A percentile compares a stretch with the other conserved stretches of the same genome.
Conservation (phyloP, 2,888 invertebrate genomes). For the Caenorhabditis sp. region DNA sequence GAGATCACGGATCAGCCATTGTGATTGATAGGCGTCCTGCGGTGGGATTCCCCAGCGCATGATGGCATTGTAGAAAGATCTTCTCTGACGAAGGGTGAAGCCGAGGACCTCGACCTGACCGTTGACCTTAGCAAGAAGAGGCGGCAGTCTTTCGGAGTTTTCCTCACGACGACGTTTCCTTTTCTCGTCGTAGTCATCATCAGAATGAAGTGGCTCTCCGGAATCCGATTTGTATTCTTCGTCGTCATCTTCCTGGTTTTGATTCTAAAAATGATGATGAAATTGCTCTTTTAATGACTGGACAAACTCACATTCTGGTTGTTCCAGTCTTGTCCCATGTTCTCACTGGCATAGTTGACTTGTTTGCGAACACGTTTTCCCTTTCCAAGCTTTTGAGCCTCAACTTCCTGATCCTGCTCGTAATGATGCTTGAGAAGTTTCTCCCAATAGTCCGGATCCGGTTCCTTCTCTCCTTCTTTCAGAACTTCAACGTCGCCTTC, state of each 20-base stretch:
- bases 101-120: conserved; percentile 86
- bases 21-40: conserved; percentile 99
- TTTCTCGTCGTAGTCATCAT: conserved; percentile 86
- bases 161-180: conserved; percentile 81
- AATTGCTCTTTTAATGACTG: too few species aligned
- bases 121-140: conserved; percentile 89
- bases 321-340: conserved; percentile 75
- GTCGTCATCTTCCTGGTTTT: conserved; percentile 65
- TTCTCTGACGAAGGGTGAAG: conserved; percentile 97
- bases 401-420: conserved; percentile 97
- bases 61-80: conserved; percentile 98
- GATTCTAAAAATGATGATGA: conserved; percentile 55
- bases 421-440: conserved; percentile 97
- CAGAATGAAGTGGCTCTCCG: conserved; percentile 88
- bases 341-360: conserved; percentile 79
- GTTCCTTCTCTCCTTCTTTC: conserved; percentile 92
- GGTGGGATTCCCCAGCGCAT: conserved; percentile 99
- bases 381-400: conserved; percentile 80
- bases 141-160: conserved; percentile 92
- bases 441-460: conserved; percentile 99
- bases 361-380: conserved; percentile 90
- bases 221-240: conserved; percentile 59
- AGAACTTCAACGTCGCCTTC: conserved; percentile 88
- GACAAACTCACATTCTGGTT: conserved; percentile 54
- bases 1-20: conserved; percentile 97